A percentile compares a stretch with the other conserved stretches of the same genome.
phyloP scores from a whole-genome alignment of 2,888 invertebrate species.

The Boloria euphrosyne region DNA sequence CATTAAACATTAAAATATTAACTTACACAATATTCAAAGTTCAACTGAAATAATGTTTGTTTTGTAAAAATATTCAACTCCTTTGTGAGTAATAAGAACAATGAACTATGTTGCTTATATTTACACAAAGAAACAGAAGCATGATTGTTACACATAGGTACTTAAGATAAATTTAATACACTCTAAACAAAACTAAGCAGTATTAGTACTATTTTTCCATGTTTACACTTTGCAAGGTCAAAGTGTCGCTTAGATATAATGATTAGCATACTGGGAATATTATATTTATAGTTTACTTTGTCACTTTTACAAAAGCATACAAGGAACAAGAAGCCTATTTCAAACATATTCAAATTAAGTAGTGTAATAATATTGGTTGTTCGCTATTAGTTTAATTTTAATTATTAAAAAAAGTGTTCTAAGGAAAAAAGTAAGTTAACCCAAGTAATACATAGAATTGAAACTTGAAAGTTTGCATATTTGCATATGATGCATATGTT shows the following conservation, averaged over 20 bases:
- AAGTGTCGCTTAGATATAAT: neutral
- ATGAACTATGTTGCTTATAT: conserved; percentile 3
- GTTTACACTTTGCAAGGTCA: neutral
- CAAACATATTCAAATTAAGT: too few relatives aligned
- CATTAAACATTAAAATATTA: neutral
- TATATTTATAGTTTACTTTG: neutral
- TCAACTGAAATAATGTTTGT: conserved; percentile 14
- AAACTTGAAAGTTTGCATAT: too few relatives aligned
- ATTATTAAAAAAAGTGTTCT: too few relatives aligned
- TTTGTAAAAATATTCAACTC: neutral
- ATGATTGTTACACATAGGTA: neutral
- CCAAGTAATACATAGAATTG: too few relatives aligned
- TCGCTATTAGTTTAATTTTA: too few relatives aligned
- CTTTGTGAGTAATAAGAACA: conserved; percentile 5
- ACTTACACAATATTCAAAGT: conserved; percentile 8
- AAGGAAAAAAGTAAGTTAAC: too few relatives aligned
- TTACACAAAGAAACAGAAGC: neutral
- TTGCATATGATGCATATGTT: too few relatives aligned
- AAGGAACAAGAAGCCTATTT: too few relatives aligned
- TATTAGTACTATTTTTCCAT: conserved; percentile 13
- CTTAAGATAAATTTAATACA: neutral
- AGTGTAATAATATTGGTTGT: too few relatives aligned
- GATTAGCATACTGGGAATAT: neutral
- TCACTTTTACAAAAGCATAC: neutral
- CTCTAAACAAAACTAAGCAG: conserved; percentile 1